phyloP scores from a whole-genome alignment of 2,888 invertebrate genomes.

The Marronus borbonicus region DNA sequence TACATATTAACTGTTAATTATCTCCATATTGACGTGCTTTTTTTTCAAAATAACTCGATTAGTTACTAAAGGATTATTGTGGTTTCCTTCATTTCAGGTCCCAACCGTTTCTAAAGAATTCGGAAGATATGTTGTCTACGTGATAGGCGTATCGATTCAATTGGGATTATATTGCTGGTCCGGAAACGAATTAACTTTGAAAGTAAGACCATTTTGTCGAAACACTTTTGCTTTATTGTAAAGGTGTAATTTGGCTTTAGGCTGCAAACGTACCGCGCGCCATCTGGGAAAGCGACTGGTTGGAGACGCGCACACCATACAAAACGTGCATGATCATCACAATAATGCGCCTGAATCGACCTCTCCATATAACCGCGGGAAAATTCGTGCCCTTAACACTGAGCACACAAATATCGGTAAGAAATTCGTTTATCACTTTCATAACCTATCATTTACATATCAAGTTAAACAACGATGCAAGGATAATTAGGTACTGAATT shows the following conservation, averaged over 20 bases:
- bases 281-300: slow-evolving; percentile 65
- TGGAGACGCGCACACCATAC: slow-evolving; percentile 59
- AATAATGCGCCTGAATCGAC: slow-evolving; percentile 64
- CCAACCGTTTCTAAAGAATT: slow-evolving; percentile 63
- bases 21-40: no score
- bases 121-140: slow-evolving; percentile 63
- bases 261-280: slow-evolving; percentile 62
- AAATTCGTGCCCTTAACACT: slow-evolving; percentile 66
- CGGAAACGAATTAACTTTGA: slow-evolving; percentile 66
- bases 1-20: no score
- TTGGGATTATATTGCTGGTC: slow-evolving; percentile 63
- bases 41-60: no score
- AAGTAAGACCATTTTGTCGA: slow-evolving; percentile 55
- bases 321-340: slow-evolving; percentile 64
- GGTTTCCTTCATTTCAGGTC: slow-evolving; percentile 32
- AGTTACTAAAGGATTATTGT: no score
- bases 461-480: no score
- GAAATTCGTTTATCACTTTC: slow-evolving; percentile 38
- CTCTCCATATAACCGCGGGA: slow-evolving; percentile 64
- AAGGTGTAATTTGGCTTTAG: slow-evolving; percentile 51
- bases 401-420: slow-evolving; percentile 64
- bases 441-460: not conserved
- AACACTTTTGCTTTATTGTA: no score
- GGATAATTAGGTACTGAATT: no score
- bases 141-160: slow-evolving; percentile 65